A percentile compares a stretch with the other conserved stretches of the same genome.
phyloP scores from a whole-genome alignment of 2,113 vertebrate genomes.

The Carassius carassius region DNA sequence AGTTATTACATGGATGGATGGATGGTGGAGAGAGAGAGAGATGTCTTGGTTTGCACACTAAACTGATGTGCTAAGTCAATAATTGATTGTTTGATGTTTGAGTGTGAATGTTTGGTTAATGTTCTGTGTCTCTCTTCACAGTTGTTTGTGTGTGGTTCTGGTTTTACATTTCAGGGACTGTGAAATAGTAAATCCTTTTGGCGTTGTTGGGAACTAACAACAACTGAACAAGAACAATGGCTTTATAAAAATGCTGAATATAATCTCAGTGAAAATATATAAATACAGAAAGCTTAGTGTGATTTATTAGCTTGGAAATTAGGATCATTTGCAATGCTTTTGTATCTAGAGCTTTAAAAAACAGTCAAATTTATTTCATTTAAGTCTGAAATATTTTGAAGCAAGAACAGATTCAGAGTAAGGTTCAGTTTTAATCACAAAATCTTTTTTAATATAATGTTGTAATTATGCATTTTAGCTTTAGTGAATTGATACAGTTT shows the following conservation, averaged over 20 bases:
- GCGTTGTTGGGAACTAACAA: background rate
- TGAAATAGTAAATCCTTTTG: background rate
- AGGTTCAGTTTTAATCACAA: background rate
- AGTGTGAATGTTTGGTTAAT: conserved; percentile 7
- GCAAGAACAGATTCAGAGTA: background rate
- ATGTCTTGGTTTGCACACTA: conserved; percentile 24
- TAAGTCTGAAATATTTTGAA: background rate
- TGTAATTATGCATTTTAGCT: background rate
- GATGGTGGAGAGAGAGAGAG: conserved; percentile 6
- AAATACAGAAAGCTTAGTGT: background rate
- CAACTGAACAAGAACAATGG: background rate
- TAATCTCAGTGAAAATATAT: background rate
- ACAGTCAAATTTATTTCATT: background rate
- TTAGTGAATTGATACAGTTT: no score
- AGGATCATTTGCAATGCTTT: background rate
- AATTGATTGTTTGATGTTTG: conserved; percentile 26
- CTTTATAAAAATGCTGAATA: background rate
- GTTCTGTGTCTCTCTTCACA: background rate
- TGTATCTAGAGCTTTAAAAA: background rate
- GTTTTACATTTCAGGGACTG: background rate
- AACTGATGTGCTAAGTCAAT: background rate
- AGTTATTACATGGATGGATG: conserved; percentile 1
- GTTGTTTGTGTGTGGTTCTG: conserved; percentile 4
- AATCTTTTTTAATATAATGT: no score
- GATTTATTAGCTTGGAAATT: background rate